Evolutionary conservation across 2,113 vertebrate species (phyloP).

Genomic region (Ageneiosus marmoratus): DNA sequence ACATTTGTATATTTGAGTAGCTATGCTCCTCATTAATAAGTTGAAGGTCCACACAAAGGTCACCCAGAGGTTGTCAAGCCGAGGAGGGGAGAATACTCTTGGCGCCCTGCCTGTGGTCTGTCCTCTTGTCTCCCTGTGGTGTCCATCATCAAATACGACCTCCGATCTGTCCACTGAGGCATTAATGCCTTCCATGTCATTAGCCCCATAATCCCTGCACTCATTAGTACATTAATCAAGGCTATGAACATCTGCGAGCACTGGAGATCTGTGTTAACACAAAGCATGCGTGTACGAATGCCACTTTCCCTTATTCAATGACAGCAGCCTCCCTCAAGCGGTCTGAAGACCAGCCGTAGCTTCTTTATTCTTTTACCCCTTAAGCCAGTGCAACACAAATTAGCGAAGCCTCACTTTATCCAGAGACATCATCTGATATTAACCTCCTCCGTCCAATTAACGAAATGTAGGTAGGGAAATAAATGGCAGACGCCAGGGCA

Average conservation of each 20-base stretch:
- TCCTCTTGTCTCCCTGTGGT: constrained; percentile 25
- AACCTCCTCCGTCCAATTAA: constrained; percentile 77
- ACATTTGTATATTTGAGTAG: neutral
- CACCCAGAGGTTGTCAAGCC: constrained; percentile 1
- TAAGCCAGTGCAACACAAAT: constrained; percentile 59
- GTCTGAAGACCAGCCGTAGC: constrained; percentile 44
- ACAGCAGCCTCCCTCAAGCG: constrained; percentile 41
- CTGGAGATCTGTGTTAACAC: constrained; percentile 37
- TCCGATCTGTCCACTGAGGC: constrained; percentile 37
- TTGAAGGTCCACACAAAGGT: neutral
- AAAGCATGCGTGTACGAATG: constrained; percentile 46
- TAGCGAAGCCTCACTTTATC: constrained; percentile 62
- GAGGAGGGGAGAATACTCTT: neutral
- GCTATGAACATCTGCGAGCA: constrained; percentile 45
- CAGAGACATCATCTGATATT: constrained; percentile 70
- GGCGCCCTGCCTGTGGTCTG: constrained; percentile 22
- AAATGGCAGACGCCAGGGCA: constrained; percentile 77
- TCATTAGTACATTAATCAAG: constrained; percentile 54
- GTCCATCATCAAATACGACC: constrained; percentile 42
- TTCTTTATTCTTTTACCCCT: constrained; percentile 49
- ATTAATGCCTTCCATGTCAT: constrained; percentile 42
- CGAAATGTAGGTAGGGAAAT: constrained; percentile 79
- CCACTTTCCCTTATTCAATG: constrained; percentile 53
- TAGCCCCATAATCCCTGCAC: constrained; percentile 41
- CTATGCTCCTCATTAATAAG: neutral